Conservation (phyloP, 1,140 invertebrate species). For the Diabrotica virgifera region DNA sequence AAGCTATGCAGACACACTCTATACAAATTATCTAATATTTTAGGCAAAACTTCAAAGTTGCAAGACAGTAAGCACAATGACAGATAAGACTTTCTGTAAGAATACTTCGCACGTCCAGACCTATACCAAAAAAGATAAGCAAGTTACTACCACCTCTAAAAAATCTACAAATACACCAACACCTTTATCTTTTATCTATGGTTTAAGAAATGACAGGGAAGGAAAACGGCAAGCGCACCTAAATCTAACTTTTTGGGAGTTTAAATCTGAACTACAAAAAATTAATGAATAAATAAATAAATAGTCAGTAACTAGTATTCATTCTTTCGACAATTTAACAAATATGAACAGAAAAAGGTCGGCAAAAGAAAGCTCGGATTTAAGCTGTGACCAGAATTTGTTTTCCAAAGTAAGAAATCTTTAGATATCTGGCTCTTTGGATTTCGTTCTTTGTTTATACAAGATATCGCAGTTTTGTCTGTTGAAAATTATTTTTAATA, state of each 20-base stretch:
- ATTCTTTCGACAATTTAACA: too few relatives aligned
- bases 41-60: background rate
- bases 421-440: too few relatives aligned
- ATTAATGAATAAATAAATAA: too few relatives aligned
- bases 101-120: background rate
- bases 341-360: too few relatives aligned
- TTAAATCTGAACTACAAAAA: background rate
- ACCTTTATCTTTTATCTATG: background rate
- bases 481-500: too few relatives aligned
- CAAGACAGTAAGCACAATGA: background rate
- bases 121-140: background rate
- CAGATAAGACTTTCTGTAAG: background rate
- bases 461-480: too few relatives aligned
- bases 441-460: too few relatives aligned
- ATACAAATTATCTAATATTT: background rate
- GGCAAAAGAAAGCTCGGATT: too few relatives aligned
- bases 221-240: background rate
- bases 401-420: too few relatives aligned
- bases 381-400: too few relatives aligned
- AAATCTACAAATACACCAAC: background rate
- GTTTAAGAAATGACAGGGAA: background rate
- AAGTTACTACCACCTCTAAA: background rate
- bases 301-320: too few relatives aligned
- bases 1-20: too few relatives aligned
- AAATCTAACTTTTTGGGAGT: background rate